Evolutionary conservation across 2,888 invertebrate genomes (phyloP), one percentile per base, ranked within the genome.

Genomic region (Girardia tigrina): DNA sequence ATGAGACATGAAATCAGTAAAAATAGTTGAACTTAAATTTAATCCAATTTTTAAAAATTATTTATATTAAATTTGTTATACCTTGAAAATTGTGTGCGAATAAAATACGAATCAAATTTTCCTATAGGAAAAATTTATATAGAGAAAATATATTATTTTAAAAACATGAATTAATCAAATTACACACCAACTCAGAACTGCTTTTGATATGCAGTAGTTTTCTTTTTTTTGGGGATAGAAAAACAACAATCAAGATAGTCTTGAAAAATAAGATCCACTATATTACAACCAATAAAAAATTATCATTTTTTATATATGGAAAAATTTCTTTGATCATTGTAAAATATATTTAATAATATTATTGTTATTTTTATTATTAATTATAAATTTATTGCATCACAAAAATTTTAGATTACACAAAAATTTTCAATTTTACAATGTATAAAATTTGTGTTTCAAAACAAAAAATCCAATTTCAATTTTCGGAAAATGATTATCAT

Each of bases 11-110:
- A 20, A 56, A 8, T 23, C 56, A 56, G 56, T 56, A n/a, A n/a
- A 56, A 56, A n/a, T n/a, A 56, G 56, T 56, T 56, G 56, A 56
- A 56, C 56, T 20, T 56, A 56, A 56, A 56, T 56, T 56, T 56
- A 56, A 56, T 56, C 56, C 56, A 56, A 4, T 56, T 56, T 56
- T 56, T 56, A 56, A 56, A n/a, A n/a, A n/a, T n/a, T 56, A 23
- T 56, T 56, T 56, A 56, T 56, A 20, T 56, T 56, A n/a, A 56
- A 56, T 56, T 23, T n/a, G 20, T 56, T 56, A 56, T 23, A n/a
- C 23, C 20, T 56, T 56, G 56, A 56, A 56, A 20, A 56, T 56
- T 56, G 56, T 56, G 56, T 56, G 56, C 56, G 23, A 56, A 56
- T 56, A 23, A 56, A 56, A 56, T 23, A n/a, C 56, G 56, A 56